Base-by-base conservation (phyloP, 2,888 invertebrate genomes). In the Julus scanicus region DNA sequence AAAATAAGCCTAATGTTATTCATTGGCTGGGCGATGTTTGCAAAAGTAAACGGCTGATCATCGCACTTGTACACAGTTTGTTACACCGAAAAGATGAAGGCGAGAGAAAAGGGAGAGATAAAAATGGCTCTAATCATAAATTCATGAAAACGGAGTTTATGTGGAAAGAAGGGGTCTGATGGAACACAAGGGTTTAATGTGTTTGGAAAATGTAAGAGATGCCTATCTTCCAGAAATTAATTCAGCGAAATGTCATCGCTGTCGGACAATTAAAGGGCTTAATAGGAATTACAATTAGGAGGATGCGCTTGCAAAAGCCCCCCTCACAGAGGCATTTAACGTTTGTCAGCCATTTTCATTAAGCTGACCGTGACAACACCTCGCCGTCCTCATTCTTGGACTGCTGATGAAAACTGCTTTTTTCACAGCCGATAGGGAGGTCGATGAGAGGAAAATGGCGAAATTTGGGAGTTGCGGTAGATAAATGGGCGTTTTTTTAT, bases 251-350 rank as follows among this genome's bases (percentile, higher is more conserved):
- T 63, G 63, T 63, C 63, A 63, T 63, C 63, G 63, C 63, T 63
- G 63, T 63, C 20, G 63, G 63, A 63, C 63, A 63, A 63, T 63
- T 63, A 13, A 63, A 63, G 63, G 63, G 63, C 63, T 63, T 63
- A 63, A 63, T 63, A n/a, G 63, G 63, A 63, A 63, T 63, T 63
- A 63, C 63, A 63, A n/a, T n/a, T n/a, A n/a, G n/a, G n/a, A n/a
- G n/a, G n/a, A 63, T 63, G 63, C 17, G 63, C 2, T 2, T 63
- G n/a, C n/a, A n/a, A n/a, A n/a, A n/a, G 20, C 20, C 8, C 63
- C 63, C 63, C 63, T 63, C 63, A 15, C n/a, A 13, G 2, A 4
- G 63, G n/a, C 63, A n/a, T 63, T 63, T 63, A 63, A n/a, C 63
- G 63, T 63, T 53, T 53, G 15, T 2, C n/a, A 63, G 63, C 63